These are phyloP conservation scores for Astropecten irregularis DNA, from an alignment of 53 echinoderm and acorn worm species.

Conservation along the genomic window DNA sequence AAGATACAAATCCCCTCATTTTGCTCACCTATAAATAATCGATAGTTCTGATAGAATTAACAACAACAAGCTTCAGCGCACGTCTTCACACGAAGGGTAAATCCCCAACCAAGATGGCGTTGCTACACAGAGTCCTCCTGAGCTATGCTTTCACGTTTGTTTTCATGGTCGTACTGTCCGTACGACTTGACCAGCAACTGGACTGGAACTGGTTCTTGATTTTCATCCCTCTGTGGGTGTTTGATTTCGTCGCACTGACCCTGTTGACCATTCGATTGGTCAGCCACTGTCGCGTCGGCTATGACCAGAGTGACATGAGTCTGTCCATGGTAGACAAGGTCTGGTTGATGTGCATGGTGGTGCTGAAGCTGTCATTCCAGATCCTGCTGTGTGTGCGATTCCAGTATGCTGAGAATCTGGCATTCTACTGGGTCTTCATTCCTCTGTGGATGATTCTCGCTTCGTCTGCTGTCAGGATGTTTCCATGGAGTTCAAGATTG, in stretches of 20 bases:
- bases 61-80: conserved; percentile 35
- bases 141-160: conserved; percentile 70
- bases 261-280: conserved; percentile 71
- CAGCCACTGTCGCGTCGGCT: conserved; percentile 75
- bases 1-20: too few species aligned
- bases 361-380: conserved; percentile 81
- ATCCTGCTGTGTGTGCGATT: conserved; percentile 84
- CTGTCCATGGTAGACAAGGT: conserved; percentile 66
- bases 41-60: neutral
- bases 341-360: conserved; percentile 68
- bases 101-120: conserved; percentile 73
- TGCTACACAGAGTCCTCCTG: conserved; percentile 74
- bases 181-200: conserved; percentile 66
- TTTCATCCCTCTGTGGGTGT: conserved; percentile 89
- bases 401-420: conserved; percentile 61
- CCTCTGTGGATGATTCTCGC: conserved; percentile 89
- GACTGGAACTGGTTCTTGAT: conserved; percentile 98
- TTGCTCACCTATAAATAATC: neutral
- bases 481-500: conserved; percentile 72
- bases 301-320: conserved; percentile 76
- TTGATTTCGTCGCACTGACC: conserved; percentile 66
- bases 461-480: conserved; percentile 62
- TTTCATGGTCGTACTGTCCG: conserved; percentile 79
- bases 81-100: too few species aligned
- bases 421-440: conserved; percentile 78